These are phyloP conservation scores for Phylloscopus trochilus DNA, from an alignment of 2,113 vertebrate genomes.

Conservation along the genomic window DNA sequence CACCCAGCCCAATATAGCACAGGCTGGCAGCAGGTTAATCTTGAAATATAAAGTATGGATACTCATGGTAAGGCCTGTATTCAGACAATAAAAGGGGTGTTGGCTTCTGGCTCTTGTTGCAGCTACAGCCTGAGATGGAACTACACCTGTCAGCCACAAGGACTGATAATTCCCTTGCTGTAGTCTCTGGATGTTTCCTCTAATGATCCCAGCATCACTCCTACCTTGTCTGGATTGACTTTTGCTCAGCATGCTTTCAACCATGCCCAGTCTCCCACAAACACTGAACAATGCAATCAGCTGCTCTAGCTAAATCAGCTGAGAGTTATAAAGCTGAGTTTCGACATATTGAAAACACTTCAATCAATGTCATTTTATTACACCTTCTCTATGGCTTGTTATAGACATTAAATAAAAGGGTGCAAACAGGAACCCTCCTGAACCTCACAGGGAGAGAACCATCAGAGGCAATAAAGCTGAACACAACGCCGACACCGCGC, in stretches of 20 bases:
- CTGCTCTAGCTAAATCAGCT: conserved; percentile 46
- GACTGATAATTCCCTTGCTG: background rate
- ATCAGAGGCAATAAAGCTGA: background rate
- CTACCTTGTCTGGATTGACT: conserved; percentile 46
- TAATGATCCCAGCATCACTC: conserved; percentile 24
- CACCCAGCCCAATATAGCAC: background rate
- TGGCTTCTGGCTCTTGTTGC: background rate
- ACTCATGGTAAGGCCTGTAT: background rate
- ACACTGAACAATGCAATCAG: conserved; percentile 57
- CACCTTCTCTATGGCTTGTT: conserved; percentile 10
- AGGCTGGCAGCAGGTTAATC: background rate
- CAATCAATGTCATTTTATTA: conserved; percentile 58
- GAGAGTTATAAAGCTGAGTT: conserved; percentile 34
- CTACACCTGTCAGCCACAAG: background rate
- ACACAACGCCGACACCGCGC: fast-evolving
- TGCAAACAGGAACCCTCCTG: conserved; percentile 30
- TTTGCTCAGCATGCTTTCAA: conserved; percentile 54
- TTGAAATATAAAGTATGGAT: background rate
- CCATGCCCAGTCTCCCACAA: conserved; percentile 44
- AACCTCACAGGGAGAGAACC: background rate
- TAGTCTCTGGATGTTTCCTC: conserved; percentile 32
- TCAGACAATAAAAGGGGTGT: background rate
- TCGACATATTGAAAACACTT: conserved; percentile 53
- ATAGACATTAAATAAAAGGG: conserved; percentile 28
- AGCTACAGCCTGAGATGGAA: conserved; percentile 2